A percentile compares a stretch with the other conserved stretches of the same genome.
These are phyloP conservation scores for Scaptomyza parva DNA, from an alignment of 2,888 invertebrate genomes.

Conservation along the genomic window DNA sequence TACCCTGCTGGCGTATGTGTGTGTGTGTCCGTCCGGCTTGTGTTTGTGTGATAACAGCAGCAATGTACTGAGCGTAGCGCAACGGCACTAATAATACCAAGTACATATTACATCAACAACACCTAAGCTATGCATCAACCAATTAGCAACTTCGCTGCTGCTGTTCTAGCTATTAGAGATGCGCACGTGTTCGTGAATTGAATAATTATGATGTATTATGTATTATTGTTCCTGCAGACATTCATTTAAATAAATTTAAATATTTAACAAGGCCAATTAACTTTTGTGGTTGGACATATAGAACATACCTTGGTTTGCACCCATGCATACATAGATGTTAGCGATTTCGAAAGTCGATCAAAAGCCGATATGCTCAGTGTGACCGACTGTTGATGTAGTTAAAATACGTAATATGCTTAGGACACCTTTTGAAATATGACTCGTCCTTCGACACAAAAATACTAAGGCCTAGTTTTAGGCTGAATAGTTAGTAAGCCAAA, in stretches of 20 bases:
- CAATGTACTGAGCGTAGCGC: slow-evolving; percentile 34
- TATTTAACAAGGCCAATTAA: too few species aligned
- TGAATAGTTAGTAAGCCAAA: too few species aligned
- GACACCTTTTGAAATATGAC: too few species aligned
- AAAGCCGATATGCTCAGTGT: slow-evolving; percentile 37
- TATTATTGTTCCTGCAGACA: background rate
- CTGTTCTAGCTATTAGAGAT: slow-evolving; percentile 29
- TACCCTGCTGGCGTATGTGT: background rate
- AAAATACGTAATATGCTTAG: slow-evolving; percentile 1
- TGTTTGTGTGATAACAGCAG: slow-evolving; percentile 44
- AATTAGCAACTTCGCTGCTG: slow-evolving; percentile 36
- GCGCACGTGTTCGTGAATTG: slow-evolving; percentile 15
- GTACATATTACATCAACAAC: slow-evolving; percentile 29
- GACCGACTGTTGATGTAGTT: background rate
- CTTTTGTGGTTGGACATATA: too few species aligned
- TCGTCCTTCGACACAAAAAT: background rate
- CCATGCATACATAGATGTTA: background rate
- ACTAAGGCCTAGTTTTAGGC: background rate
- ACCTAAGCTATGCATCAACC: slow-evolving; percentile 22
- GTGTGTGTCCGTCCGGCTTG: slow-evolving; percentile 6
- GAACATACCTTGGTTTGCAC: background rate
- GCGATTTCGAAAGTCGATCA: slow-evolving; percentile 33
- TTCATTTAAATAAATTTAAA: background rate
- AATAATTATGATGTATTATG: too few species aligned
- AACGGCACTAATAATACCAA: slow-evolving; percentile 19